These are phyloP conservation scores for Amphiprion clarkii DNA, from an alignment of 2,797 vertebrate species.

Conservation along the genomic window DNA sequence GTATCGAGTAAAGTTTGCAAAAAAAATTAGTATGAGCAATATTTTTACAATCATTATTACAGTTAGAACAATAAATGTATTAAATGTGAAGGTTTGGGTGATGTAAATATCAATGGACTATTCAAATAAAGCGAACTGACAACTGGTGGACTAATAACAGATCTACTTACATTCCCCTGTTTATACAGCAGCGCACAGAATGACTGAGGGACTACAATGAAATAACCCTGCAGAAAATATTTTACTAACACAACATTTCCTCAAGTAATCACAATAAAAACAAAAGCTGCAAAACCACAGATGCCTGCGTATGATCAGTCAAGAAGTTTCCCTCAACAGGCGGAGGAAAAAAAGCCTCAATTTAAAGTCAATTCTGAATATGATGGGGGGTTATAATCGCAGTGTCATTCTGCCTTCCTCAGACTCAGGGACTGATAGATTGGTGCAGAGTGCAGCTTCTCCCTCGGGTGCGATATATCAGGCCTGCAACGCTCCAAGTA, in stretches of 20 bases:
- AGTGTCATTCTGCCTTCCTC: constrained; percentile 77
- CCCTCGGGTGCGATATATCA: constrained; percentile 82
- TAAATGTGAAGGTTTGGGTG: constrained; percentile 37
- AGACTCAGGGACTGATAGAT: constrained; percentile 82
- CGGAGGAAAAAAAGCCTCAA: constrained; percentile 38
- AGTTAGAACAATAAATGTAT: constrained; percentile 65
- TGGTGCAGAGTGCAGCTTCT: constrained; percentile 75
- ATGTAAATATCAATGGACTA: constrained; percentile 56
- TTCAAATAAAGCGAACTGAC: constrained; percentile 44
- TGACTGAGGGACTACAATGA: constrained; percentile 43
- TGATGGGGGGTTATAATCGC: constrained; percentile 64
- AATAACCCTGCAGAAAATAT: constrained; percentile 66
- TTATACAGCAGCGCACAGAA: constrained; percentile 53
- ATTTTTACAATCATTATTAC: constrained; percentile 64
- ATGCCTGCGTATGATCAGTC: constrained; percentile 74
- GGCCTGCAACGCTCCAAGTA: constrained; percentile 73
- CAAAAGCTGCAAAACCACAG: constrained; percentile 75
- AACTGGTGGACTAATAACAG: constrained; percentile 48
- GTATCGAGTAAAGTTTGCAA: constrained; percentile 53
- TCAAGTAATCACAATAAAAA: constrained; percentile 84
- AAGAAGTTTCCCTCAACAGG: constrained; percentile 62
- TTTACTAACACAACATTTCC: constrained; percentile 84
- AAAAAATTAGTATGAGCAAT: constrained; percentile 52
- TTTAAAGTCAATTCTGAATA: constrained; percentile 76
- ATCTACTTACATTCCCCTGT: constrained; percentile 44